phyloP scores from a whole-genome alignment of 64 coral and sea anemone genomes.

The Hydrozoanthus tunicans region DNA sequence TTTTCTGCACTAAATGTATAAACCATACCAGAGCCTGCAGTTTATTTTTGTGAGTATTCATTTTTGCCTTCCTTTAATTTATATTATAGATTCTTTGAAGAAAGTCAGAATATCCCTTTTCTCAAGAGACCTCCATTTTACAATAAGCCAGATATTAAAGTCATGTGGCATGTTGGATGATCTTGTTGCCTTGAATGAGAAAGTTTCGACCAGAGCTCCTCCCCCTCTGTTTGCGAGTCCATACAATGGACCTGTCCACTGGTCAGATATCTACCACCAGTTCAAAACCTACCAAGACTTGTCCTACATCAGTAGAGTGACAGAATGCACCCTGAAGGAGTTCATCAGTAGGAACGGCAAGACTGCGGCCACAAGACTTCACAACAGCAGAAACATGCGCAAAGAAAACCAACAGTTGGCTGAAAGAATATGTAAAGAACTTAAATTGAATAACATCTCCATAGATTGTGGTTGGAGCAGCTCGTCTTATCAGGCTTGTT shows the following conservation, averaged over 20 bases:
- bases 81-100: slow-evolving; percentile 62
- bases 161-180: slow-evolving; percentile 93
- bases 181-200: slow-evolving; percentile 62
- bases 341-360: slow-evolving; percentile 71
- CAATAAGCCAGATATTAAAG: slow-evolving; percentile 85
- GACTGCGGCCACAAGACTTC: slow-evolving; percentile 60
- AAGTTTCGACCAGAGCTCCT: background rate
- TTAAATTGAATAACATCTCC: slow-evolving; percentile 52
- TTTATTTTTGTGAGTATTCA: background rate
- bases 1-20: too few relatives aligned
- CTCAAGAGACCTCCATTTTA: slow-evolving; percentile 85
- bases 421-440: slow-evolving; percentile 66
- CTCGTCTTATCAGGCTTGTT: slow-evolving; percentile 61
- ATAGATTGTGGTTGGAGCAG: slow-evolving; percentile 76
- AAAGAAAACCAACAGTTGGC: slow-evolving; percentile 61
- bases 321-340: slow-evolving; percentile 62
- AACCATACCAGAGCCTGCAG: background rate
- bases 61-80: background rate
- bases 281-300: slow-evolving; percentile 65
- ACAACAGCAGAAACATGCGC: slow-evolving; percentile 34
- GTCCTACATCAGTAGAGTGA: slow-evolving; percentile 61
- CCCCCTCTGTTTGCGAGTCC: slow-evolving; percentile 30
- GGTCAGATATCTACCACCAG: slow-evolving; percentile 77
- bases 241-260: slow-evolving; percentile 68
- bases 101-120: slow-evolving; percentile 82